Base-by-base conservation (phyloP, 1,140 invertebrate species). In the Aphaenogaster floridana region DNA sequence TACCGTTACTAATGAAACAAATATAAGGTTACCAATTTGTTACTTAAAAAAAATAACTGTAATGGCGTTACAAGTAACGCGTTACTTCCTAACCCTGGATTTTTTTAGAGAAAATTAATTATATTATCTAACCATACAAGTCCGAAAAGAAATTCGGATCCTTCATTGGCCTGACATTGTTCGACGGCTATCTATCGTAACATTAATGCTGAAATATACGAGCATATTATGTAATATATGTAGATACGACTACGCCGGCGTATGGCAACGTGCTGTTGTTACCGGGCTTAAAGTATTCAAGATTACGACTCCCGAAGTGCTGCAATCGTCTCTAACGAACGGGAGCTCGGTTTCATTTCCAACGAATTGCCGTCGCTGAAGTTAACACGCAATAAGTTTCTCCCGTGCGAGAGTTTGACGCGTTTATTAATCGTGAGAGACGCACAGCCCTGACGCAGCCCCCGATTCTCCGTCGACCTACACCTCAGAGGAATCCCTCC, bases 351-450 rank as follows among this genome's bases (percentile, higher is more conserved):
- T 90, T 90, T 90, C 77, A 86, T 91, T 72, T 71, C 81, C 79
- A 68, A 71, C 80, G 61, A 86, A 80, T 71, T 66, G 85, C 79
- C 86, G 84, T 81, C 84, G 88, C 71, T 79, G 28, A 76, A 90
- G 88, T 90, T 90, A 90, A 87, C 89, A 90, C 85, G 72, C 89
- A 63, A 90, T 90, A 90, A 90, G 88, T 90, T 90, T 90, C 89
- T 36, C 59, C 54, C n/a, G 39, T 9, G 45, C 59, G 71, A 21
- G 79, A 90, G 85, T 90, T 90, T 90, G 89, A 90, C 89, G 74
- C 89, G 89, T 90, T 90, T 90, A 90, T 90, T 90, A 90, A 90
- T 90, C 86, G 89, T 74, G 89, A 87, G 77, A 88, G 88, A 90
- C 89, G 48, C 57, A 74, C 69, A 79, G 61, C 50, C 52, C 63